Base-by-base conservation (phyloP, 2,113 vertebrate genomes). In the Synchiropus splendidus region DNA sequence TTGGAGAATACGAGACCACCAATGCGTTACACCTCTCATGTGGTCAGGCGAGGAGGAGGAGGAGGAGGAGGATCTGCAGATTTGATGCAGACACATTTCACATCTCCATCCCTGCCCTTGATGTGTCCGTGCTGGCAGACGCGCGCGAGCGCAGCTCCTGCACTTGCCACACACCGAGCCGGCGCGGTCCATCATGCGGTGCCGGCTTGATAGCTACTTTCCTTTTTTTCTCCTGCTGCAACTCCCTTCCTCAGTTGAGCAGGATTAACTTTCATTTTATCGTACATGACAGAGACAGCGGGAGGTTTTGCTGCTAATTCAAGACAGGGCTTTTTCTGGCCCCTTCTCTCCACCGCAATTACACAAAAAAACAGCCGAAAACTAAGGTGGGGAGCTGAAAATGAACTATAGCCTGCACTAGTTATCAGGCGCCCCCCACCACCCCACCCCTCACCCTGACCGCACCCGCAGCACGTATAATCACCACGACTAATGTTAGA, bases 231-330 rank as follows among this genome's bases (percentile, higher is more conserved):
- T 54, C 1, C 16, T 48, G 13, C 41, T 55, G 47, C 48, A n/a
- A 2, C 43, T 37, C 4, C 33, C 48, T 45, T 57, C 36, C 46
- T 58, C 51, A 27, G 4, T 51, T 51, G 67, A 65, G 59, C 72
- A 21, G 72, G 58, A 74, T 75, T 75, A 62, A 39, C 45, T 78
- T 76, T 77, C 74, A 79, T 74, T 75, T 66, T 70, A 70, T 81
- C 67, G 56, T 83, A 68, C 61, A 75, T 73, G 78, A 74, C 71
- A 67, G 67, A 66, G 65, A 70, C 54, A 42, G 58, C 71, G 51
- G 72, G 75, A 78, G 76, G 72, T 69, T 74, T 82, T 72, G 70
- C 59, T 9, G 21, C 39, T 50, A 48, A 71, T 45, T 82, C 75
- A 72, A 77, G 48, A 51, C 75, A 81, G 64, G 53, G 55, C 47